Base-by-base conservation (phyloP, 2,113 vertebrate genomes). In the Corythornis cristatus region DNA sequence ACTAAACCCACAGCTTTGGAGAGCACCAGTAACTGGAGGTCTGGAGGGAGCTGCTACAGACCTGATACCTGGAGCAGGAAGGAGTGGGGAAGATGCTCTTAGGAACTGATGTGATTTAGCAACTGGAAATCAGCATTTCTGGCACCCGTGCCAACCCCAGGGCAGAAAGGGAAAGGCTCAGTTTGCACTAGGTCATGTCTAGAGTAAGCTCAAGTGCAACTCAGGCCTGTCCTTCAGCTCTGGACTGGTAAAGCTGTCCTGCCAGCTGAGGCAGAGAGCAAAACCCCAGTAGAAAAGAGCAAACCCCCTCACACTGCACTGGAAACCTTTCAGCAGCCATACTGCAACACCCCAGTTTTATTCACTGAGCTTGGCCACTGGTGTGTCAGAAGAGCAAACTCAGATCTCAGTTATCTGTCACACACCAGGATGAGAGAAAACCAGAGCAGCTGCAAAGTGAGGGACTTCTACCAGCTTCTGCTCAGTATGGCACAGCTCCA, bases 241-340 rank as follows among this genome's bases (percentile, higher is more conserved):
- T 7, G 10, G n/a, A 61, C 54, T 31, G 11, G 61, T 37, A 65
- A 81, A 68, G 14, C 37, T 72, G 66, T 18, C 48, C 73, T 16
- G 6, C 54, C 0, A 81, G 35, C n/a, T 0, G 1, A 77, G 33
- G 54, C 37, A 76, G 85, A 79, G 67, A 1, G 1, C 54, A 76
- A 62, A 82, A 35, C 18, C 7, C 21, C 68, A 70, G 26, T 50
- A 74, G 65, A 64, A 88, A 77, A 53, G 33, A 78, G 26, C 14
- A 81, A 82, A 91, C 21, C 12, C 31, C 29, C 31, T 37, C 29
- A 7, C 13, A 43, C 67, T 51, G 21, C 28, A 90, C 16, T 3
- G 21, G 20, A 86, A 76, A 42, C 14, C 23, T 53, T 83, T 60
- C 61, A 90, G 83, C 88, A 86, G 40, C 17, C 43, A 8, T 9